These are phyloP conservation scores for Ophioninae sp. DNA, from an alignment of 2,888 invertebrate species.

Conservation along the genomic window DNA sequence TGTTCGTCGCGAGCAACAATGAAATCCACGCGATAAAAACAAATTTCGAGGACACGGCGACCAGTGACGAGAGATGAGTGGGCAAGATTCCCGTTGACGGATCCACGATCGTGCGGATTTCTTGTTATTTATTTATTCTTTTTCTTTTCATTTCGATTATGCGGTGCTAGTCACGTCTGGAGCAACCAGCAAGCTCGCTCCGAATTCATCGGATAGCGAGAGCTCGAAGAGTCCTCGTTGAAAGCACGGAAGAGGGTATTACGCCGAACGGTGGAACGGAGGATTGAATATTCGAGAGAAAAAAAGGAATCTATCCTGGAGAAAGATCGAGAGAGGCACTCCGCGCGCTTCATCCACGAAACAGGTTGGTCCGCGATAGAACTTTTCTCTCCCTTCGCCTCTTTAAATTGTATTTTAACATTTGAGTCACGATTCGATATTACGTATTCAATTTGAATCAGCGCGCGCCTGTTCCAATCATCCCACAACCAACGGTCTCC, in stretches of 20 bases:
- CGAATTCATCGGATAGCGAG: conserved; percentile 23
- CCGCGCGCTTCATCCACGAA: conserved; percentile 26
- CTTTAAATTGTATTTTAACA: conserved; percentile 13
- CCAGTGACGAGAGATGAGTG: conserved; percentile 8
- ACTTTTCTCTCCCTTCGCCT: conserved; percentile 6
- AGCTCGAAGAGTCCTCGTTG: conserved; percentile 2
- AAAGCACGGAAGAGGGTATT: conserved; percentile 19
- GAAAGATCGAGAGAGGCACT: conserved; percentile 23
- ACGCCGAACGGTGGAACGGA: conserved; percentile 26
- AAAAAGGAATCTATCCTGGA: conserved; percentile 4
- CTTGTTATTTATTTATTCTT: no score
- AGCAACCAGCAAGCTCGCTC: not conserved
- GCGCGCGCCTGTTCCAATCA: not conserved
- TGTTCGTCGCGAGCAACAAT: not conserved
- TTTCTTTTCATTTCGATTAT: not conserved
- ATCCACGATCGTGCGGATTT: conserved; percentile 6
- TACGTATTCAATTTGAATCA: not conserved
- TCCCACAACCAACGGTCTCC: not conserved
- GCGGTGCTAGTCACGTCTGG: conserved; percentile 17
- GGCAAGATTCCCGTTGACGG: not conserved
- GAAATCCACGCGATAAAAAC: conserved; percentile 14
- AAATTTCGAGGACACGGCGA: not conserved
- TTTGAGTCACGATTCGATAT: not conserved
- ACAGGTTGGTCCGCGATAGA: conserved; percentile 51
- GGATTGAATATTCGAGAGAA: conserved; percentile 48